Conservation (phyloP, 2,888 invertebrate genomes). For the Panorpa germanica region DNA sequence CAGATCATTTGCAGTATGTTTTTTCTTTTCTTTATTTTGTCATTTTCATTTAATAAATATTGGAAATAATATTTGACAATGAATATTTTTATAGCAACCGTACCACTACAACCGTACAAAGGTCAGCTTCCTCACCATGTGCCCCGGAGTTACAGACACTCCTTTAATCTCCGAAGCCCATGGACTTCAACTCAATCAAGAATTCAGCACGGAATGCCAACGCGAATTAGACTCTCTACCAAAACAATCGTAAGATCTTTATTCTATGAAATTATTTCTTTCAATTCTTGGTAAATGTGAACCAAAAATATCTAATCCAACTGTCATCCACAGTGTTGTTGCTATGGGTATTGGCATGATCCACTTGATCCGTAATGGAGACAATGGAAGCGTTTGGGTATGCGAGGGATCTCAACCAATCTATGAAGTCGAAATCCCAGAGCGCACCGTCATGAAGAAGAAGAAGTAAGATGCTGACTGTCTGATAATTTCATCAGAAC, state of each 20-base stretch:
- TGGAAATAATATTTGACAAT: not conserved
- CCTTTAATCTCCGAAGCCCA: constrained; percentile 19
- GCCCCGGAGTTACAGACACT: constrained; percentile 25
- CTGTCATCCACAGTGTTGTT: not conserved
- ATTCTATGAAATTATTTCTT: not conserved
- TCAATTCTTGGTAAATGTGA: not conserved
- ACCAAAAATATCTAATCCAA: not conserved
- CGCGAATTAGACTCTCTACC: constrained; percentile 16
- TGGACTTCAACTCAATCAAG: constrained; percentile 12
- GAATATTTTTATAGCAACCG: constrained; percentile 13
- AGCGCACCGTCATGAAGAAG: too few species aligned
- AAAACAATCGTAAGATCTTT: constrained; percentile 19
- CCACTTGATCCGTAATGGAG: constrained; percentile 21
- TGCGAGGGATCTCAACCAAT: constrained; percentile 25
- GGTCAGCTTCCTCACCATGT: constrained; percentile 24
- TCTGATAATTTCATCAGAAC: too few species aligned
- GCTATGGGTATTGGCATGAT: too few species aligned
- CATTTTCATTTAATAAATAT: too few species aligned
- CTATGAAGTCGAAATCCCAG: constrained; percentile 22
- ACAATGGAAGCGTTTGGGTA: constrained; percentile 32
- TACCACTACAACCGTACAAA: constrained; percentile 20
- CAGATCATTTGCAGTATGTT: constrained; percentile 25
- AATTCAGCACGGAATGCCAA: constrained; percentile 13
- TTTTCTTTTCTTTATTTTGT: too few species aligned
- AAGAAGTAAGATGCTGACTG: too few species aligned